These are phyloP conservation scores for Coregonus suidteri DNA, from an alignment of 2,797 vertebrate species.

Conservation along the genomic window DNA sequence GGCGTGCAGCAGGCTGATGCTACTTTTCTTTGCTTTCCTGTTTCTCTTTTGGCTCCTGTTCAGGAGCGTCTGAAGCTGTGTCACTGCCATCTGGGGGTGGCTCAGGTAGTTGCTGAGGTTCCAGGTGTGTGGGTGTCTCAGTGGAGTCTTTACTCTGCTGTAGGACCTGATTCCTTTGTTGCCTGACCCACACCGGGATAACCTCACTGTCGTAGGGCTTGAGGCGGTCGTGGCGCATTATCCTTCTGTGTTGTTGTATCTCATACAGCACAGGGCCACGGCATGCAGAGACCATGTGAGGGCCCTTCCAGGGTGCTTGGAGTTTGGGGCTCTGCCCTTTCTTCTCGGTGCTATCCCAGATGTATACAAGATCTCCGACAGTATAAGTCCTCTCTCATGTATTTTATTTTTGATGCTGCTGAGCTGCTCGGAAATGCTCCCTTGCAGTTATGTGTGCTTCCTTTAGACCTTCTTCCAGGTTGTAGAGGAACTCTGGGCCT, in stretches of 20 bases:
- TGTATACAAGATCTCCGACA: not conserved
- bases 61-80: not conserved
- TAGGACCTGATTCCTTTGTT: no score
- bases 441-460: not conserved
- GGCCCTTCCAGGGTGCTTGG: no score
- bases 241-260: constrained; percentile 1
- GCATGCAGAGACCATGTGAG: no score
- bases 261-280: not conserved
- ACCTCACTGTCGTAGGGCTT: not conserved
- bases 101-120: not conserved
- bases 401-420: constrained; percentile 9
- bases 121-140: no score
- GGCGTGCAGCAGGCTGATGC: no score
- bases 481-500: constrained; percentile 12
- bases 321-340: no score
- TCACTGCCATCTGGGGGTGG: not conserved
- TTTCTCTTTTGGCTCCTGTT: not conserved
- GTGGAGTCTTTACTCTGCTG: no score
- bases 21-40: no score
- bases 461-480: constrained; percentile 3
- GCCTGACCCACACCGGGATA: no score
- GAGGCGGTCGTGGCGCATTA: constrained; percentile 17
- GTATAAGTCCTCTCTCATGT: constrained; percentile 13
- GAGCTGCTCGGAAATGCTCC: constrained; percentile 4
- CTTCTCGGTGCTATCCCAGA: no score